Evolutionary conservation across 1,140 invertebrate species (phyloP).

Genomic region (Hylyphantes graminicola): DNA sequence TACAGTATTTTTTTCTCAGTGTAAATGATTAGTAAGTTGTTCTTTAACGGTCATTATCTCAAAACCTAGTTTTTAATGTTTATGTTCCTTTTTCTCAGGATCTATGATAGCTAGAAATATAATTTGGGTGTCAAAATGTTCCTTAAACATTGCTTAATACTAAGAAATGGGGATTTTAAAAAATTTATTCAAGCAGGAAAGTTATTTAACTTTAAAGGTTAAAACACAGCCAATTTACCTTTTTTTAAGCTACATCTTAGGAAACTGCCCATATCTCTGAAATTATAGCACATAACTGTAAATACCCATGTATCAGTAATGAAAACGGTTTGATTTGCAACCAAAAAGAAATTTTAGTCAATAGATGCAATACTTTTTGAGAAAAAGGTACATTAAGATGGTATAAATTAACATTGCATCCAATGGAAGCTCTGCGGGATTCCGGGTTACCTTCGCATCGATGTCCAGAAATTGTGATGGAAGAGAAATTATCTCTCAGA

Average conservation of each 20-base stretch:
- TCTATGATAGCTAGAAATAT: background rate
- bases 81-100: conserved; percentile 1
- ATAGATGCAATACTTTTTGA: background rate
- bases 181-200: background rate
- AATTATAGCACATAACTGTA: background rate
- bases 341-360: background rate
- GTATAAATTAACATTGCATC: too few species aligned
- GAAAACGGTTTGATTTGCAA: background rate
- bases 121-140: background rate
- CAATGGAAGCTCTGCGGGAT: too few species aligned
- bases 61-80: background rate
- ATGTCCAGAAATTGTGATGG: too few species aligned
- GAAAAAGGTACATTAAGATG: conserved; percentile 1
- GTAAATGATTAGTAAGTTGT: too few species aligned
- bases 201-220: too few species aligned
- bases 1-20: too few species aligned
- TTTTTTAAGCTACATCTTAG: background rate
- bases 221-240: too few species aligned
- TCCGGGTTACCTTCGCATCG: too few species aligned
- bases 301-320: background rate
- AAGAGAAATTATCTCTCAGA: too few species aligned
- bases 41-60: background rate
- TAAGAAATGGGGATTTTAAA: background rate
- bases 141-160: background rate
- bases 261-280: background rate